Evolutionary conservation across 2,888 invertebrate species (phyloP).

Genomic region (Trichopria drosophilae): DNA sequence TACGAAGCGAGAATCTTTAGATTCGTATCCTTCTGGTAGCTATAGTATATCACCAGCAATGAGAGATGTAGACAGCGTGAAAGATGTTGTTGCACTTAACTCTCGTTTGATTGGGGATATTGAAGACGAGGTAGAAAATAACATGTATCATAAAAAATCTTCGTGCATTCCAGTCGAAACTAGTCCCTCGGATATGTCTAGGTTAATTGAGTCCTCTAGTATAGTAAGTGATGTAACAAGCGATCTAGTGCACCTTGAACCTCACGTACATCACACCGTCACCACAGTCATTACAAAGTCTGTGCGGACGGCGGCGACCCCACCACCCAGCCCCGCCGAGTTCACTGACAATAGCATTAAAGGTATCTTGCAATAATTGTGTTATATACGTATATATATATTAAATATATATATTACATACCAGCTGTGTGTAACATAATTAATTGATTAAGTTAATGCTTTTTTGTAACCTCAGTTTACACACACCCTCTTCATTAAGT

Average conservation of each 20-base stretch:
- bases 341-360: conserved; percentile 58
- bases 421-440: conserved; percentile 59
- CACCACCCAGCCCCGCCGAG: conserved; percentile 58
- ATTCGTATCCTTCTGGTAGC: conserved; percentile 41
- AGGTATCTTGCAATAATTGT: conserved; percentile 59
- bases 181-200: conserved; percentile 26
- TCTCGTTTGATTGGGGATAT: no score
- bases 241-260: conserved; percentile 55
- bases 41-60: conserved; percentile 43
- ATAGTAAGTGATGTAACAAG: conserved; percentile 43
- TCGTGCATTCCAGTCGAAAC: conserved; percentile 26
- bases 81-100: conserved; percentile 34
- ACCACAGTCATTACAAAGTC: conserved; percentile 58
- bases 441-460: conserved; percentile 55
- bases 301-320: conserved; percentile 58
- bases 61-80: conserved; percentile 31
- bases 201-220: conserved; percentile 14
- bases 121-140: no score
- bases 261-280: conserved; percentile 56
- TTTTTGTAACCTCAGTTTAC: conserved; percentile 54
- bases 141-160: conserved; percentile 12
- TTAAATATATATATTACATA: conserved; percentile 51
- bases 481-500: conserved; percentile 29
- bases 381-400: conserved; percentile 51
- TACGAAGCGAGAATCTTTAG: conserved; percentile 41